These are phyloP conservation scores for Apis dorsata DNA, from an alignment of 1,140 invertebrate species.

Conservation along the genomic window DNA sequence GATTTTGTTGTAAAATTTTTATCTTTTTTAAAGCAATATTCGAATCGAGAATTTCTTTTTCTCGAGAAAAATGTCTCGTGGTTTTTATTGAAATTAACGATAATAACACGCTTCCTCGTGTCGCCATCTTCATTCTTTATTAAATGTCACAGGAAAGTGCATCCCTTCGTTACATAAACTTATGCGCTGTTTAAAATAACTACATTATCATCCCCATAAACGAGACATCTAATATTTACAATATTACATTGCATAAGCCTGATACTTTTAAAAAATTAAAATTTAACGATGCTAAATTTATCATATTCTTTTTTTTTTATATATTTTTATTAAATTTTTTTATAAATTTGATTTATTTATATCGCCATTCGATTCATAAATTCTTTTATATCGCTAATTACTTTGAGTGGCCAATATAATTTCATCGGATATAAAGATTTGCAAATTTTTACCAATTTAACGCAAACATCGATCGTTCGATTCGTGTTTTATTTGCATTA, in stretches of 20 bases:
- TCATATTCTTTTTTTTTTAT: neutral
- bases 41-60: neutral
- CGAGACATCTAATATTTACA: neutral
- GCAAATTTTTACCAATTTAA: too few relatives aligned
- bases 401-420: too few relatives aligned
- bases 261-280: neutral
- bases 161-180: slow-evolving; percentile 11
- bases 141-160: slow-evolving; percentile 4
- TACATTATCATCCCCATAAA: neutral
- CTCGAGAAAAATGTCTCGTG: neutral
- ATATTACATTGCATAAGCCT: neutral
- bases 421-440: too few relatives aligned
- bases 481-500: too few relatives aligned
- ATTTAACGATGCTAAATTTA: neutral
- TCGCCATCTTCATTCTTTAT: slow-evolving; percentile 8
- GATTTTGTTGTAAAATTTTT: neutral
- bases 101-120: neutral
- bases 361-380: too few relatives aligned
- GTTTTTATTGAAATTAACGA: slow-evolving; percentile 6
- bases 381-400: too few relatives aligned
- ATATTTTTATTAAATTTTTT: neutral
- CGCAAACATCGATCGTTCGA: too few relatives aligned
- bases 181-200: slow-evolving; percentile 8
- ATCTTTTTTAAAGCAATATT: neutral
- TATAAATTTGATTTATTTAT: neutral